Percentiles rank a stretch among this genome's conserved stretches.
Conservation (phyloP, 1,140 invertebrate genomes). For the Papilio glaucus region DNA sequence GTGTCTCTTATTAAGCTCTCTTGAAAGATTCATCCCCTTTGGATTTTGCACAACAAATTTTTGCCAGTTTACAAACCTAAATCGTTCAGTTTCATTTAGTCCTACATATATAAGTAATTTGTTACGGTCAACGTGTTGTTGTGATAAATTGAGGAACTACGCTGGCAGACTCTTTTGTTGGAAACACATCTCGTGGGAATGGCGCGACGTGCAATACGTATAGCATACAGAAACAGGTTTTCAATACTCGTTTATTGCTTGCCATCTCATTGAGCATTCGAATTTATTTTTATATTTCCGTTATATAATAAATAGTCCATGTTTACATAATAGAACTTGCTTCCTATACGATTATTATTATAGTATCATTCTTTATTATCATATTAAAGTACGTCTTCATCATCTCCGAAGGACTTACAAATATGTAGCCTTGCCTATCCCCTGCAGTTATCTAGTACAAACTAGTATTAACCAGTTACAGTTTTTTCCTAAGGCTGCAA, state of each 20-base stretch:
- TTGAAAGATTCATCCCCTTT: no score
- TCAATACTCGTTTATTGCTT: conserved; percentile 12
- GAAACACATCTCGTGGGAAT: conserved; percentile 46
- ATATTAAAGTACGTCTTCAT: not conserved
- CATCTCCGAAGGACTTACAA: not conserved
- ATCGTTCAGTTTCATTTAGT: not conserved
- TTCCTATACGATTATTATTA: not conserved
- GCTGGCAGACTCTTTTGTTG: conserved; percentile 61
- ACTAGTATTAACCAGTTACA: no score
- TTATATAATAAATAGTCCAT: not conserved
- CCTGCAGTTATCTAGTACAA: not conserved
- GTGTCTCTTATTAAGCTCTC: no score
- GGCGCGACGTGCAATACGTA: conserved; percentile 46
- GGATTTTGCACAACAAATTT: not conserved
- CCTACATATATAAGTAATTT: conserved; percentile 40
- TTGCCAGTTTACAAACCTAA: no score
- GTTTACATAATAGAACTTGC: conserved; percentile 1
- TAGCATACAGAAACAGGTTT: not conserved
- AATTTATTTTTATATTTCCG: not conserved
- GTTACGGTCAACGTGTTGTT: conserved; percentile 53
- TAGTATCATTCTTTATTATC: not conserved
- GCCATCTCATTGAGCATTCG: not conserved
- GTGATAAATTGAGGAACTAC: conserved; percentile 68
- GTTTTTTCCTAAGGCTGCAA: no score
- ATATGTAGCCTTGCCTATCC: not conserved